These are phyloP conservation scores for Castor canadensis DNA, from an alignment of 2,113 vertebrate species.

Conservation along the genomic window DNA sequence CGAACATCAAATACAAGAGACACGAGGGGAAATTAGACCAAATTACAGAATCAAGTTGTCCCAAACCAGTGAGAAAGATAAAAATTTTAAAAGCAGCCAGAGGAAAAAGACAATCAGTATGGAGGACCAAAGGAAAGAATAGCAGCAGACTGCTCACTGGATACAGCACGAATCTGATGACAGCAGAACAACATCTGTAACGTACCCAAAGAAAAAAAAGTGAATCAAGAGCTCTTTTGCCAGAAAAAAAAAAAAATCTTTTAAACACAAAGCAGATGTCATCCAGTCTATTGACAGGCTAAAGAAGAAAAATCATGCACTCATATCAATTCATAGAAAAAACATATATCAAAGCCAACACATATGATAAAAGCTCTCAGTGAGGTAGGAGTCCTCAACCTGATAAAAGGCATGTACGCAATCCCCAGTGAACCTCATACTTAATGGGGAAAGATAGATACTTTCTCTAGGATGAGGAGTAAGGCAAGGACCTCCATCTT, in stretches of 20 bases:
- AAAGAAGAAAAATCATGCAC: background rate
- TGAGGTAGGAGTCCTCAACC: background rate
- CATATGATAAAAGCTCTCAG: background rate
- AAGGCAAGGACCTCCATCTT: background rate
- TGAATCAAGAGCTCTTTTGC: background rate
- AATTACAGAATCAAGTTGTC: background rate
- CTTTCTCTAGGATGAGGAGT: background rate
- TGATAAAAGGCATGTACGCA: too few relatives aligned
- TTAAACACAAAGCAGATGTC: background rate
- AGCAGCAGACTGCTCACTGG: rapidly evolving
- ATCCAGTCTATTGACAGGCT: background rate
- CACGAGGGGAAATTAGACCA: background rate
- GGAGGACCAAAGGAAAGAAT: background rate
- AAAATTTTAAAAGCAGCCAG: background rate
- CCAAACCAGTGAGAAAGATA: background rate
- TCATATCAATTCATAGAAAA: background rate
- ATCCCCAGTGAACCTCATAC: background rate
- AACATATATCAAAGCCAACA: background rate
- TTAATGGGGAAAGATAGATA: background rate
- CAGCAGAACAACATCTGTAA: background rate
- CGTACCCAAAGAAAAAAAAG: background rate
- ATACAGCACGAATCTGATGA: too few relatives aligned
- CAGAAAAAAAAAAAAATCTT: background rate
- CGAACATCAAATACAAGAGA: background rate
- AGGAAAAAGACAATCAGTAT: background rate